Evolutionary conservation across 2,888 invertebrate species (phyloP).

Genomic region (Halocaridina rubra): DNA sequence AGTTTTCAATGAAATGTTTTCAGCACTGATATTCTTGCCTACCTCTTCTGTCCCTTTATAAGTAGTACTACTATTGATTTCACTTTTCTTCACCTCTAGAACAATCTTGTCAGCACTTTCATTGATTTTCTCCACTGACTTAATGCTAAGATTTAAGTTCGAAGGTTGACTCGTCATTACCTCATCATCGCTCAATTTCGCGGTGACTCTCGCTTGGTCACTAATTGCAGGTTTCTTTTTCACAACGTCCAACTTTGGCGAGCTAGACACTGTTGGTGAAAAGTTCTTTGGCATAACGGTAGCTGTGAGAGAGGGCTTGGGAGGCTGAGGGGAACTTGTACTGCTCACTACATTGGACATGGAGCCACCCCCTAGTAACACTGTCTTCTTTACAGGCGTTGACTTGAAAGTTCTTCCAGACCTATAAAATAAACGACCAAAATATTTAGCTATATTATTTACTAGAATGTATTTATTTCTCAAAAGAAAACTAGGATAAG

Average conservation of each 20-base stretch:
- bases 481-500: too few relatives aligned
- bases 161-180: background rate
- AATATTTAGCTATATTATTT: too few relatives aligned
- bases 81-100: background rate
- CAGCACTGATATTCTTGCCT: background rate
- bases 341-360: background rate
- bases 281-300: slow-evolving; percentile 40
- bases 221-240: background rate
- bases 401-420: too few relatives aligned
- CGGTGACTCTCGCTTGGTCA: background rate
- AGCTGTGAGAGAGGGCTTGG: slow-evolving; percentile 55
- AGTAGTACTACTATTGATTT: background rate
- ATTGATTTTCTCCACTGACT: slow-evolving; percentile 59
- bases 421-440: too few relatives aligned
- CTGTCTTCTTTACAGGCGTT: slow-evolving; percentile 17
- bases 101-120: slow-evolving; percentile 22
- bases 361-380: slow-evolving; percentile 25
- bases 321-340: slow-evolving; percentile 37
- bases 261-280: background rate
- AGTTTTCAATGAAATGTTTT: background rate
- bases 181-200: background rate
- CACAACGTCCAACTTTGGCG: background rate
- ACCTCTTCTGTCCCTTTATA: background rate
- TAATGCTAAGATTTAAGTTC: slow-evolving; percentile 42
- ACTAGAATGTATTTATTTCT: too few relatives aligned